These are phyloP conservation scores for Percopsis omiscomaycus DNA, from an alignment of 2,797 vertebrate genomes.

Conservation along the genomic window DNA sequence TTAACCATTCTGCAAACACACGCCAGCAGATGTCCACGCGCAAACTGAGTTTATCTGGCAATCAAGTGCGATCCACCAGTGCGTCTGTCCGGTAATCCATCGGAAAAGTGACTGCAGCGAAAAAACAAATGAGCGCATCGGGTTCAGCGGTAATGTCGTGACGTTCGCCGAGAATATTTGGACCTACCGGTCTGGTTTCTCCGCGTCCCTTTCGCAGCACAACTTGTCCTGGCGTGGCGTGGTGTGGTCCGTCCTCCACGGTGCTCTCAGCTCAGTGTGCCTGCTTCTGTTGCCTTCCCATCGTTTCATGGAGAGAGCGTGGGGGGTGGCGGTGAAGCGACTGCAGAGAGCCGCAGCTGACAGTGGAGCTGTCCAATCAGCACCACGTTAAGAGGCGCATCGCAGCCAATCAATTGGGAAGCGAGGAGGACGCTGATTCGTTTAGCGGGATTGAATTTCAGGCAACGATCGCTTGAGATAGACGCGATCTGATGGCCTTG, in stretches of 20 bases:
- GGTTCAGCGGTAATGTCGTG: background rate
- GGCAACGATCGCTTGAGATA: slow-evolving; percentile 1
- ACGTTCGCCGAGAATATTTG: background rate
- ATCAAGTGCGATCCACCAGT: slow-evolving; percentile 15
- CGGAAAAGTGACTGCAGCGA: background rate
- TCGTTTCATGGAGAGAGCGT: slow-evolving; percentile 28
- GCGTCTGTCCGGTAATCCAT: slow-evolving; percentile 9
- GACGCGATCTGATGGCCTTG: slow-evolving; percentile 15
- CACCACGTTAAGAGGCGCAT: slow-evolving; percentile 3
- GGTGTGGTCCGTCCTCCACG: slow-evolving; percentile 1
- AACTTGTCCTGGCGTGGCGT: slow-evolving; percentile 26
- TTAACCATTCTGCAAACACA: background rate
- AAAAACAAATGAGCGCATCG: background rate
- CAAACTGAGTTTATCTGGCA: background rate
- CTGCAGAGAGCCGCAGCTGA: slow-evolving; percentile 12
- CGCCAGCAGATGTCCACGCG: background rate
- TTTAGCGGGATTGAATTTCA: slow-evolving; percentile 24
- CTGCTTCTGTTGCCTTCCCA: slow-evolving; percentile 27
- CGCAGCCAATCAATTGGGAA: slow-evolving; percentile 49
- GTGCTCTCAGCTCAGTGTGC: slow-evolving; percentile 40
- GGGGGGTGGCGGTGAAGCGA: background rate
- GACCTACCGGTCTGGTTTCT: slow-evolving; percentile 34
- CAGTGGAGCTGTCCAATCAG: slow-evolving; percentile 68
- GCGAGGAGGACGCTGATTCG: slow-evolving; percentile 28
- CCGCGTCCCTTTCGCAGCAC: background rate